Base-by-base conservation (phyloP, 92 coral and sea anemone species). In the Diadumene lineata region DNA sequence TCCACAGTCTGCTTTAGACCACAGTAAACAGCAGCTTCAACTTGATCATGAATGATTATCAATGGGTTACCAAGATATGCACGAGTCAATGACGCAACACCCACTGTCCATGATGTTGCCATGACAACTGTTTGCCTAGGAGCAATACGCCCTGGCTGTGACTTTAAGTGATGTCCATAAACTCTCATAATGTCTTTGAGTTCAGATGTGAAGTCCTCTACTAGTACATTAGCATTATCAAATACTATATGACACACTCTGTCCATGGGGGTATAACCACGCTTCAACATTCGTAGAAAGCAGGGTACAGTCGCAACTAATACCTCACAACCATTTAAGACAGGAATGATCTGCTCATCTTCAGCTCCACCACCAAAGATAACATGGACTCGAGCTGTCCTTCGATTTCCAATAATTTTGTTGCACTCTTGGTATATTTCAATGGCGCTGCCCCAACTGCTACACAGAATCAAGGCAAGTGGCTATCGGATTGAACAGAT, bases 261-360 rank as follows among this genome's bases (percentile, higher is more conserved):
- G 68, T 91, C 84, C 11, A 94, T 66, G 50, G 92, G 78, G 23
- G 93, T 78, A 71, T 81, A 88, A 56, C 88, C 65, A 63, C 81
- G 87, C 65, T 71, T 88, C 46, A 94, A 84, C 89, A 94, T 72
- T 58, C 98, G 91, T 23, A 91, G 79, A 30, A 94, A 84, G 71
- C 98, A 91, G 22, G 97, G 90, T 6, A 90, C 90, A 16, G 98
- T 91, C 3, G 98, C 97, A 21, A 94, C 82, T 28, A 94, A 81
- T 24, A 94, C 79, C 64, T 94, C 98, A 72, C 98, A 91, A 55
- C 98, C 98, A 81, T 94, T 94, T 24, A 94, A 64, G 57, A 94
- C 69, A 13, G 86, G 82, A 7, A 89, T 64, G 22, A 85, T 74
- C 43, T 84, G 87, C 50, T 88, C 93, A 30, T 91, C 88, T 60